A percentile compares a stretch with the other conserved stretches of the same genome.
Evolutionary conservation across 2,113 vertebrate genomes (phyloP).

Genomic region (Prunella himalayana): DNA sequence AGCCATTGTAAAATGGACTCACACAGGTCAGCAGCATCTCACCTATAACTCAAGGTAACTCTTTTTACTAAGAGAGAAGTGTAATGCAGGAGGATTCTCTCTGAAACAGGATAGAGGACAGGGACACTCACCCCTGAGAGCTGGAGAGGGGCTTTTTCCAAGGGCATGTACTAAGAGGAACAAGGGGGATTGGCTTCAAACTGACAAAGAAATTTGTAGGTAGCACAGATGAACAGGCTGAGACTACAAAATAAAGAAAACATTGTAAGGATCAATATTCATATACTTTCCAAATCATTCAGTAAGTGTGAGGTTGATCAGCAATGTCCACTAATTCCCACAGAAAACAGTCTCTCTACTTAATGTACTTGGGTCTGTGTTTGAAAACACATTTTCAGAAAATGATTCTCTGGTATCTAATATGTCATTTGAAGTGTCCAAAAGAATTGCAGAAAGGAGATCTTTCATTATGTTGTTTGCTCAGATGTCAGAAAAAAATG

Average conservation of each 20-base stretch:
- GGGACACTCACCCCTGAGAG: not conserved
- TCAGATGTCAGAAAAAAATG: not conserved
- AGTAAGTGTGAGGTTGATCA: not conserved
- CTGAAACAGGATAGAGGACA: not conserved
- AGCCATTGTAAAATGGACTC: not conserved
- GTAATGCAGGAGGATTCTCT: not conserved
- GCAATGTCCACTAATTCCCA: not conserved
- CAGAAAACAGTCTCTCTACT: not conserved
- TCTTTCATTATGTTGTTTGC: not conserved
- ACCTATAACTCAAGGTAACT: not conserved
- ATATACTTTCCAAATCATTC: not conserved
- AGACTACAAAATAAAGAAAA: not conserved
- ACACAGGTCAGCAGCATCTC: not conserved
- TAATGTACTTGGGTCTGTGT: not conserved
- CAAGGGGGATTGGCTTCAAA: not conserved
- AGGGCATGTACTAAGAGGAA: not conserved
- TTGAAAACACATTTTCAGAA: not conserved
- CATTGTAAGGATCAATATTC: not conserved
- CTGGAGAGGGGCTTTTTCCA: not conserved
- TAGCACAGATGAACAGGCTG: not conserved
- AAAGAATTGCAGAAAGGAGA: not conserved
- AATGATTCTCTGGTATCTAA: not conserved
- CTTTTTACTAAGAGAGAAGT: not conserved
- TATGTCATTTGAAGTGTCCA: not conserved
- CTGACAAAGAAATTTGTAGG: not conserved